Percentiles rank a stretch among this genome's conserved stretches.
These are phyloP conservation scores for Nycticryphes semicollaris DNA, from an alignment of 2,113 vertebrate genomes.

Conservation along the genomic window DNA sequence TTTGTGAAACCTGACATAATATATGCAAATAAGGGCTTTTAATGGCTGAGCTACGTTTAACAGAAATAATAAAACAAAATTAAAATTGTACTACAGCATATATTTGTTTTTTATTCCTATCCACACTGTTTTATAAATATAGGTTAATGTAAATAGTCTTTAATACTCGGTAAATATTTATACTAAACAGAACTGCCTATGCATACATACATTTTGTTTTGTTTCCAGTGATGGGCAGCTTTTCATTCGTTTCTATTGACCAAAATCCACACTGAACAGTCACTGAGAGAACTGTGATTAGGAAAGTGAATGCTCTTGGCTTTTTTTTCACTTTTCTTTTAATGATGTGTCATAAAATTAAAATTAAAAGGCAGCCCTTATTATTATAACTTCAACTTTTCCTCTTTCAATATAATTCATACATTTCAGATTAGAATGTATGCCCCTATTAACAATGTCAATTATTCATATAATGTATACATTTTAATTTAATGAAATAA, in stretches of 20 bases:
- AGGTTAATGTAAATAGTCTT: conserved; percentile 43
- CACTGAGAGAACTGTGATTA: conserved; percentile 19
- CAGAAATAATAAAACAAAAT: conserved; percentile 67
- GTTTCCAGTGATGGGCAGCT: background rate
- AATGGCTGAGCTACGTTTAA: conserved; percentile 62
- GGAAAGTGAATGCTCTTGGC: background rate
- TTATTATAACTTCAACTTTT: background rate
- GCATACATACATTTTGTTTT: conserved; percentile 24
- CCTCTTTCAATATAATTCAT: background rate
- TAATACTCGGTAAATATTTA: conserved; percentile 37
- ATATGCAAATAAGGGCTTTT: conserved; percentile 70
- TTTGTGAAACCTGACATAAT: conserved; percentile 70
- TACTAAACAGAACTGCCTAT: conserved; percentile 16
- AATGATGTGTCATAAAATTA: background rate
- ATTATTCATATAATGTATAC: background rate
- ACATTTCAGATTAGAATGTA: conserved; percentile 26
- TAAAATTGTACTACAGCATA: conserved; percentile 33
- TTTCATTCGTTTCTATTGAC: conserved; percentile 34
- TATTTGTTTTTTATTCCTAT: conserved; percentile 41
- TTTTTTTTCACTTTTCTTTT: background rate
- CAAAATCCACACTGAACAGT: conserved; percentile 18
- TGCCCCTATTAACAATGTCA: conserved; percentile 2
- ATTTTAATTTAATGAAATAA: background rate
- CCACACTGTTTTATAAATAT: conserved; percentile 41
- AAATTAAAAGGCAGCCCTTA: conserved; percentile 19